Evolutionary conservation across 2,888 invertebrate genomes (phyloP).

Genomic region (Serripes groenlandicus): DNA sequence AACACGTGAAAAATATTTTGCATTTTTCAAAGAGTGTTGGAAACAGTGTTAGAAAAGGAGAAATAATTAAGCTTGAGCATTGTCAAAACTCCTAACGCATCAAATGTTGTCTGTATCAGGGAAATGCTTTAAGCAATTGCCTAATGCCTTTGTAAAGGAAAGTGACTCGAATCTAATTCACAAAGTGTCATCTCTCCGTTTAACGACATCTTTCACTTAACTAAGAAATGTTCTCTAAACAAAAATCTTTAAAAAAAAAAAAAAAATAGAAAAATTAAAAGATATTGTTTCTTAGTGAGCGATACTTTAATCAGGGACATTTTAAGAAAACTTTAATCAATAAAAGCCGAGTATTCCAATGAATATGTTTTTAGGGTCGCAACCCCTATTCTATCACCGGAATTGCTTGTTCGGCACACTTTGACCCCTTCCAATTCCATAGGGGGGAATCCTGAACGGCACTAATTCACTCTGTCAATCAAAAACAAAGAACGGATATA

Average conservation of each 20-base stretch:
- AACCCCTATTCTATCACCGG: slow-evolving; percentile 66
- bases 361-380: slow-evolving; percentile 60
- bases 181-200: neutral
- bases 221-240: neutral
- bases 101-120: no score
- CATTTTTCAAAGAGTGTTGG: no score
- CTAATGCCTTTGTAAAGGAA: neutral
- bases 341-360: slow-evolving; percentile 10
- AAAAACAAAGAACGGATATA: slow-evolving; percentile 62
- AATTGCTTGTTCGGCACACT: slow-evolving; percentile 66
- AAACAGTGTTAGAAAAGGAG: no score
- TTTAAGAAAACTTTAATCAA: slow-evolving; percentile 9
- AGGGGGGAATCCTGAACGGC: slow-evolving; percentile 50
- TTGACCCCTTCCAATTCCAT: slow-evolving; percentile 55
- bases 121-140: neutral
- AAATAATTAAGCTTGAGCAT: no score
- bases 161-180: neutral
- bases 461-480: slow-evolving; percentile 69
- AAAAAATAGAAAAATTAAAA: neutral
- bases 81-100: no score
- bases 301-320: neutral
- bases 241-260: neutral
- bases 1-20: no score
- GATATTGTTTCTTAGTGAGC: neutral
- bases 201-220: neutral